These are phyloP conservation scores for Spondyliosoma cantharus DNA, from an alignment of 2,797 vertebrate genomes.

Conservation along the genomic window DNA sequence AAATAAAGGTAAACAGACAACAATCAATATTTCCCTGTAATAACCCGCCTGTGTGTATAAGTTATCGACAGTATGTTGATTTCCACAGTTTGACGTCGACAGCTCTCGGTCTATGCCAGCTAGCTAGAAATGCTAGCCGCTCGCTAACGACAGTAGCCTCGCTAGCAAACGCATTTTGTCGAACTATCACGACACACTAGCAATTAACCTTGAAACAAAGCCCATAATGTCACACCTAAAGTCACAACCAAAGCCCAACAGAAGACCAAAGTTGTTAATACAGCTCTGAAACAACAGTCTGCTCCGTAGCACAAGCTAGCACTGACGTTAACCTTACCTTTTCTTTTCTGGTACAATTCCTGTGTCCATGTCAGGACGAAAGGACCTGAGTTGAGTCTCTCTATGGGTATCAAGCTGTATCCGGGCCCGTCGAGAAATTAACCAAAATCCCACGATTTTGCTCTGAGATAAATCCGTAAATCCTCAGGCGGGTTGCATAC, in stretches of 20 bases:
- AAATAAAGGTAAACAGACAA: neutral
- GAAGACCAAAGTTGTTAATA: neutral
- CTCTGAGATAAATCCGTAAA: constrained; percentile 14
- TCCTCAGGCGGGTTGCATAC: constrained; percentile 53
- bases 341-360: constrained; percentile 92
- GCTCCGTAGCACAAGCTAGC: constrained; percentile 2
- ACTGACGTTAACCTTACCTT: constrained; percentile 86
- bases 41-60: neutral
- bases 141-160: constrained; percentile 54
- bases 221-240: neutral
- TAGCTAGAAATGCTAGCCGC: constrained; percentile 46
- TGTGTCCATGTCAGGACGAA: constrained; percentile 89
- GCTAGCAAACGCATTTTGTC: constrained; percentile 29
- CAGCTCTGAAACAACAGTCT: neutral
- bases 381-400: constrained; percentile 72
- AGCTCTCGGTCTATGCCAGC: neutral
- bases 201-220: constrained; percentile 55
- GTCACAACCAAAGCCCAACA: accelerated
- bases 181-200: constrained; percentile 40
- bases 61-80: neutral
- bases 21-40: accelerated
- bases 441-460: constrained; percentile 49
- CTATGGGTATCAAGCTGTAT: constrained; percentile 61
- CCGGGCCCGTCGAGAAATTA: constrained; percentile 68
- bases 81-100: neutral